Evolutionary conservation across 2,888 invertebrate genomes (phyloP), one percentile per base, ranked within the genome.

Genomic region (Nephrocerus scutellatus): DNA sequence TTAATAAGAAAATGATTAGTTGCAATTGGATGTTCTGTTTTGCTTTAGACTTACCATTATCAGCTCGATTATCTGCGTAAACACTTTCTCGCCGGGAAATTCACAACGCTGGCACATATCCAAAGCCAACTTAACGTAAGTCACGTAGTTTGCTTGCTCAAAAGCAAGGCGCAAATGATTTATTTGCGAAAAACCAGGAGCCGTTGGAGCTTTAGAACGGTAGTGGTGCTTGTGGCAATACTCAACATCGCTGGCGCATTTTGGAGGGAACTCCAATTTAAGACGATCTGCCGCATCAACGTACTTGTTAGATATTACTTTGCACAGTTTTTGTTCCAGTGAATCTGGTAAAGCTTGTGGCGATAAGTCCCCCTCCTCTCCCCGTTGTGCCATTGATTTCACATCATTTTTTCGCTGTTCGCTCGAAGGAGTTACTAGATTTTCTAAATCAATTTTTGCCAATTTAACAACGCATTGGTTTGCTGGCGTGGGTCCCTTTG

Each of bases 11-110:
- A n/a, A n/a, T n/a, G n/a, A n/a, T n/a, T n/a, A n/a, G n/a, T n/a
- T n/a, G n/a, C n/a, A n/a, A n/a, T n/a, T n/a, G n/a, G n/a, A n/a
- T n/a, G n/a, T n/a, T n/a, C n/a, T n/a, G n/a, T n/a, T n/a, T n/a
- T n/a, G 8, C 2, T n/a, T 7, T 6, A 15, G 21, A 46, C 54
- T 48, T 44, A 65, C 66, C 55, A 66, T 53, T 13, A 60, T 39
- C 39, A 67, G 39, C 31, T 67, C 62, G 3, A 67, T 49, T 2
- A 68, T 51, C 15, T 55, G 54, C 14, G 56, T 56, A 6, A 67
- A 48, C 3, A 59, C 52, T 1, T 52, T 47, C 26, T 62, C 61
- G 1, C 62, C 66, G 0, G 67, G 66, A 36, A 56, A 68, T 18
- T 63, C 59, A 2, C 49, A 49, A n/a, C 57, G 57, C n/a, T 55